Conservation (phyloP, 2,888 invertebrate genomes). For the Sabatieria punctata region DNA sequence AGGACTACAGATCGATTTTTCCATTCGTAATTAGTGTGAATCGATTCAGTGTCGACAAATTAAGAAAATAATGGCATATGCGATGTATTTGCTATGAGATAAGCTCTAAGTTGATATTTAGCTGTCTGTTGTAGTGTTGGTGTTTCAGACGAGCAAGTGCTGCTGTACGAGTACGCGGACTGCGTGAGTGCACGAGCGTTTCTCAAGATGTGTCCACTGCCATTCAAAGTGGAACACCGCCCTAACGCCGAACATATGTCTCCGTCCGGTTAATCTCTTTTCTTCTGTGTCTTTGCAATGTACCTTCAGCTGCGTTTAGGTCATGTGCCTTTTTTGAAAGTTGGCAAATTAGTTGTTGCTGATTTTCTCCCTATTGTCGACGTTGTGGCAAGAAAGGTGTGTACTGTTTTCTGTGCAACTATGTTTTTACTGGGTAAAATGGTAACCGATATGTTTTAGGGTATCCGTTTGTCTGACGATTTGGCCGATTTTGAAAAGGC, state of each 20-base stretch:
- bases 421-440: conserved; percentile 8
- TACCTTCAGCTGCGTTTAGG: conserved; percentile 39
- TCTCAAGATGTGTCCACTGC: conserved; percentile 73
- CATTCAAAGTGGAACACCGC: conserved; percentile 59
- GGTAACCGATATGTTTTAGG: conserved; percentile 33
- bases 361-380: conserved; percentile 80
- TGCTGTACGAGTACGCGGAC: conserved; percentile 80
- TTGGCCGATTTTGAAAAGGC: conserved; percentile 58
- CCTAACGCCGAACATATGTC: conserved; percentile 94
- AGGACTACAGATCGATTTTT: too few relatives aligned
- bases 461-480: conserved; percentile 52
- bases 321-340: conserved; percentile 74
- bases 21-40: too few relatives aligned
- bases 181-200: conserved; percentile 81
- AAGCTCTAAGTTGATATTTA: too few relatives aligned
- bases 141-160: conserved; percentile 62
- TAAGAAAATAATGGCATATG: too few relatives aligned
- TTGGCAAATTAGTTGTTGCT: conserved; percentile 67
- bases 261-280: conserved; percentile 46
- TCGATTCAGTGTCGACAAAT: too few relatives aligned
- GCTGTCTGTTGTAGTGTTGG: not conserved
- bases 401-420: conserved; percentile 1
- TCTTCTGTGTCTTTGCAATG: conserved; percentile 8
- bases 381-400: conserved; percentile 60
- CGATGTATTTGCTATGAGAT: too few relatives aligned